These are phyloP conservation scores for Dynastes grantii DNA, from an alignment of 2,888 invertebrate species.

Conservation along the genomic window DNA sequence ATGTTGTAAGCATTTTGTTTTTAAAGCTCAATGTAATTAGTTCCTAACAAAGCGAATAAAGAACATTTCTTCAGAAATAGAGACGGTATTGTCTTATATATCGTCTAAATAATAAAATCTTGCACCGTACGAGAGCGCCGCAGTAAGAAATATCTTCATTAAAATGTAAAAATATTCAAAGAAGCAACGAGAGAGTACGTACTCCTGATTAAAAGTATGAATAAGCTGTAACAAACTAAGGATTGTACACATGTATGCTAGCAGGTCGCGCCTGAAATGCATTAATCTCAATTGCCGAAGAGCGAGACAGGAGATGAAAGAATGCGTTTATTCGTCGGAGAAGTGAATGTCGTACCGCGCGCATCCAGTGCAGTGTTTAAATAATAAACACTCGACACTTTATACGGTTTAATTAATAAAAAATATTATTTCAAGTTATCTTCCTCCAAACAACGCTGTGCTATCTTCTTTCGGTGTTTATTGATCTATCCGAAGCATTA, in stretches of 20 bases:
- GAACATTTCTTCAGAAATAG: conserved; percentile 15
- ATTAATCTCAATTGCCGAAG: conserved; percentile 12
- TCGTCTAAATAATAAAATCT: conserved; percentile 24
- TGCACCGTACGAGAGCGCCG: background rate
- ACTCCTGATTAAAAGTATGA: conserved; percentile 26
- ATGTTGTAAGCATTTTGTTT: conserved; percentile 5
- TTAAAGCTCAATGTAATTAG: conserved; percentile 4
- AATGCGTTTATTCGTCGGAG: background rate
- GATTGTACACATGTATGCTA: conserved; percentile 1
- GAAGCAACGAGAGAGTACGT: conserved; percentile 7
- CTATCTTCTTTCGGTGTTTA: too few relatives aligned
- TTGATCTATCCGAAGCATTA: too few relatives aligned
- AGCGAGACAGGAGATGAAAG: conserved; percentile 8
- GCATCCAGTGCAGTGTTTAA: background rate
- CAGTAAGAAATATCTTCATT: conserved; percentile 18
- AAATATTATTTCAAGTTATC: background rate
- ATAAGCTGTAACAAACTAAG: conserved; percentile 22
- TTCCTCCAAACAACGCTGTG: background rate
- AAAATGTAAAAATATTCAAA: conserved; percentile 40
- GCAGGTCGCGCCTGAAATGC: background rate
- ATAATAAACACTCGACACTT: conserved; percentile 17
- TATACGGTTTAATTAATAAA: background rate
- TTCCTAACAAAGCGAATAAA: conserved; percentile 8
- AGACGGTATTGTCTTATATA: background rate
- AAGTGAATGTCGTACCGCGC: background rate